Conservation (phyloP, 2,113 vertebrate genomes). For the Theristicus caerulescens region DNA sequence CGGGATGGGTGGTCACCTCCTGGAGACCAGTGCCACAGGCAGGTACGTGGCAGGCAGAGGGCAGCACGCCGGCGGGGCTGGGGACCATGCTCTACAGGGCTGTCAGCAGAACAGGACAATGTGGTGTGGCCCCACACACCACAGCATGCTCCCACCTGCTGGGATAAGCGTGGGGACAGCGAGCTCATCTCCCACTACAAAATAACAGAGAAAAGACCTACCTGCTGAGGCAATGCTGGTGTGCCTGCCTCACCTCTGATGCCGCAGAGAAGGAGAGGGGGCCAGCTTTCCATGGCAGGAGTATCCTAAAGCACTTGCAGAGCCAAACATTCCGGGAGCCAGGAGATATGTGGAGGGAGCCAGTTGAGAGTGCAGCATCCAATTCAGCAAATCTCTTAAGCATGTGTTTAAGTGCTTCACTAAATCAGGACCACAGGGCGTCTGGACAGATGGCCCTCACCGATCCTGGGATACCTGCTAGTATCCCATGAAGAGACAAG, state of each 20-base stretch:
- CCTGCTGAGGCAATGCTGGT: neutral
- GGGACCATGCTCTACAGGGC: neutral
- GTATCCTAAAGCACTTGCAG: neutral
- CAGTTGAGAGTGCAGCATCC: rapidly evolving
- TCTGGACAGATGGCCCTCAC: neutral
- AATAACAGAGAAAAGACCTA: neutral
- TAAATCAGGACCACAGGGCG: neutral
- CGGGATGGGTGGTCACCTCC: neutral
- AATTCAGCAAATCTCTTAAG: slow-evolving; percentile 6
- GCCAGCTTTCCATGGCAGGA: rapidly evolving
- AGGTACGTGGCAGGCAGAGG: neutral
- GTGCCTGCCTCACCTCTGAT: neutral
- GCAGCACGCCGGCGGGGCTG: rapidly evolving
- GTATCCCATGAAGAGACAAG: neutral
- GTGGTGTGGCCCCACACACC: rapidly evolving
- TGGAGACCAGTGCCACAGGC: neutral
- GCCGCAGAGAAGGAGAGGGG: neutral
- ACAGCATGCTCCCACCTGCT: neutral
- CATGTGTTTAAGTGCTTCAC: neutral
- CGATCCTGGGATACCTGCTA: neutral
- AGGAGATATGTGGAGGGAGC: neutral
- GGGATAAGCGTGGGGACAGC: rapidly evolving
- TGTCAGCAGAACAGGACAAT: neutral
- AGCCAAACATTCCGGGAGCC: neutral
- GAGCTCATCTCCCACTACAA: neutral